phyloP scores from a whole-genome alignment of 1,140 invertebrate species.

The Drosophila aff. region DNA sequence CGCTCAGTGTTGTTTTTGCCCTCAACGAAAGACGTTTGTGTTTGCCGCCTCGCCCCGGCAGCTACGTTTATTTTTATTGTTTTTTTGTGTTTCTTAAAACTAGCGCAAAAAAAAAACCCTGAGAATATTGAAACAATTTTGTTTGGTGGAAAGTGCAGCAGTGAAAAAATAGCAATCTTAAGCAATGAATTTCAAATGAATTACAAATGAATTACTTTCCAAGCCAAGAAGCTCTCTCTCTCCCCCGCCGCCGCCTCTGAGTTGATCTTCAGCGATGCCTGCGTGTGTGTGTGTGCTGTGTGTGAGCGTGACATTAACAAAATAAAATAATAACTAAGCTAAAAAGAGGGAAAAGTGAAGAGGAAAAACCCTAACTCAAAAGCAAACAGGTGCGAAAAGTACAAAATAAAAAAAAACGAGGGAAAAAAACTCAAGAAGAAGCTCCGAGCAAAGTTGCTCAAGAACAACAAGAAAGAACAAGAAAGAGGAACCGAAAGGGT shows the following conservation, averaged over 20 bases:
- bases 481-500: constrained; percentile 44
- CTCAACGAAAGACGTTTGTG: constrained; percentile 21
- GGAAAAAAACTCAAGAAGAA: constrained; percentile 3
- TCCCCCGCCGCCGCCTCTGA: neutral
- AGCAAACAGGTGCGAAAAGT: constrained; percentile 59
- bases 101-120: neutral
- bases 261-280: neutral
- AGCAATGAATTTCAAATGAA: constrained; percentile 1
- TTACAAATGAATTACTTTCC: constrained; percentile 2
- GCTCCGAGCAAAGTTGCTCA: constrained; percentile 25
- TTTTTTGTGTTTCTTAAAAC: neutral
- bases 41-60: constrained; percentile 26
- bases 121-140: constrained; percentile 9
- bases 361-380: constrained; percentile 20
- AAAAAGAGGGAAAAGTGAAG: constrained; percentile 2
- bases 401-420: constrained; percentile 1
- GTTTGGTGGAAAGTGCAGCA: constrained; percentile 21
- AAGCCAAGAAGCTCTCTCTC: constrained; percentile 17
- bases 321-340: constrained; percentile 30
- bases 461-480: constrained; percentile 25
- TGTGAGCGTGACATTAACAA: constrained; percentile 34
- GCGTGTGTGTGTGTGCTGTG: constrained; percentile 6
- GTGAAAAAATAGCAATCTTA: constrained; percentile 4
- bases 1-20: constrained; percentile 31
- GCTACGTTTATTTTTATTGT: constrained; percentile 39